phyloP scores from a whole-genome alignment of 2,113 vertebrate genomes.

The Prionailurus bengalensis region DNA sequence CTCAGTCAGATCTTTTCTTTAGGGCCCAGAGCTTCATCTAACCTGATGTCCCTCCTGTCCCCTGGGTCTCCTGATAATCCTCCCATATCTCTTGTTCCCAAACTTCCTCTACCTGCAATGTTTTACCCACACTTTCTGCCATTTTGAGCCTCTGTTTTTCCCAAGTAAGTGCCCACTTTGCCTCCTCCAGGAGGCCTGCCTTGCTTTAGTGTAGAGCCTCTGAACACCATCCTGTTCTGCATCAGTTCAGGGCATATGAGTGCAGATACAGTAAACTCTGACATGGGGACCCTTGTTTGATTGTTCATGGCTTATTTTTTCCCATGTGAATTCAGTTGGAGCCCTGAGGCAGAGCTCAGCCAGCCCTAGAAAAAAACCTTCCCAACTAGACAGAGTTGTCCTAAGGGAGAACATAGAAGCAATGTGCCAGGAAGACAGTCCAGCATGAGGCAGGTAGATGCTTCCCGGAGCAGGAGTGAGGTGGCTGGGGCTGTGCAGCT shows the following conservation, averaged over 20 bases:
- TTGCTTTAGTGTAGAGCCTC: background rate
- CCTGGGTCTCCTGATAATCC: background rate
- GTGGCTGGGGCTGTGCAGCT: background rate
- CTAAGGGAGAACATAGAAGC: background rate
- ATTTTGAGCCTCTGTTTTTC: background rate
- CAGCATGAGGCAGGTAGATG: background rate
- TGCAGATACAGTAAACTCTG: background rate
- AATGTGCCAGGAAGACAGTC: background rate
- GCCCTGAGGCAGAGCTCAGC: background rate
- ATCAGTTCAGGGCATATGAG: background rate
- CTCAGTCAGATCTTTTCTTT: background rate
- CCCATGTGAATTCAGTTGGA: background rate
- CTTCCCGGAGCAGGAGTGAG: background rate
- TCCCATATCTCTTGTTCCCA: background rate
- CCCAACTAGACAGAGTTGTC: background rate
- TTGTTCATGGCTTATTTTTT: background rate
- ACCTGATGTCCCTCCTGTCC: background rate
- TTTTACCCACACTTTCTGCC: background rate
- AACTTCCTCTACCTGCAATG: background rate
- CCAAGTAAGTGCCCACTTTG: background rate
- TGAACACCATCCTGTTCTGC: background rate
- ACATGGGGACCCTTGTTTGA: background rate
- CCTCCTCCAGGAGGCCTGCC: background rate
- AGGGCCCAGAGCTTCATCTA: background rate
- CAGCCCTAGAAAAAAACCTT: conserved; percentile 14